Evolutionary conservation across 2,888 invertebrate genomes (phyloP).

Genomic region (Xestia c-nigrum): DNA sequence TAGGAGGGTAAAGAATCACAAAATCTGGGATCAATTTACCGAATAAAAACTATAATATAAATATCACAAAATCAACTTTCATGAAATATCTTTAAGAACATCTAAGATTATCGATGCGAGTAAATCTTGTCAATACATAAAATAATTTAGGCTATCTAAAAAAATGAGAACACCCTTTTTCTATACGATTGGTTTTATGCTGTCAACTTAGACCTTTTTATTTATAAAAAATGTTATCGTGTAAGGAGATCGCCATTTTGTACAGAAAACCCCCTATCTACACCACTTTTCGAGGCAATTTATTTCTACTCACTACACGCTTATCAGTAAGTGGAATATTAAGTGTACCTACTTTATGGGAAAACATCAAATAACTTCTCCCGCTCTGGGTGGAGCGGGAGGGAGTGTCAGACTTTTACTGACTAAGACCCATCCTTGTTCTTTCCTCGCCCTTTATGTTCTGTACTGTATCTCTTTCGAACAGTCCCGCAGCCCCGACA

Average conservation of each 20-base stretch:
- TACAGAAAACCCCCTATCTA: background rate
- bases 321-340: background rate
- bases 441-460: no score
- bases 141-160: conserved; percentile 19
- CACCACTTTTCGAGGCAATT: background rate
- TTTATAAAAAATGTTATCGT: background rate
- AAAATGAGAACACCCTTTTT: conserved; percentile 7
- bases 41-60: background rate
- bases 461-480: no score
- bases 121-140: conserved; percentile 8
- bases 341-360: background rate
- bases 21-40: background rate
- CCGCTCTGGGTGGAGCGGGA: no score
- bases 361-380: no score
- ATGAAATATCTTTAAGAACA: conserved; percentile 15
- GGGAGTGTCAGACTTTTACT: no score
- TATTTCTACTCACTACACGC: background rate
- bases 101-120: conserved; percentile 2
- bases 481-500: no score
- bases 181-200: background rate
- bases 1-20: background rate
- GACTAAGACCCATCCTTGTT: no score
- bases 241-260: background rate
- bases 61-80: background rate
- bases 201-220: background rate